Evolutionary conservation across 2,113 vertebrate species (phyloP).

Genomic region (Otocyon megalotis): DNA sequence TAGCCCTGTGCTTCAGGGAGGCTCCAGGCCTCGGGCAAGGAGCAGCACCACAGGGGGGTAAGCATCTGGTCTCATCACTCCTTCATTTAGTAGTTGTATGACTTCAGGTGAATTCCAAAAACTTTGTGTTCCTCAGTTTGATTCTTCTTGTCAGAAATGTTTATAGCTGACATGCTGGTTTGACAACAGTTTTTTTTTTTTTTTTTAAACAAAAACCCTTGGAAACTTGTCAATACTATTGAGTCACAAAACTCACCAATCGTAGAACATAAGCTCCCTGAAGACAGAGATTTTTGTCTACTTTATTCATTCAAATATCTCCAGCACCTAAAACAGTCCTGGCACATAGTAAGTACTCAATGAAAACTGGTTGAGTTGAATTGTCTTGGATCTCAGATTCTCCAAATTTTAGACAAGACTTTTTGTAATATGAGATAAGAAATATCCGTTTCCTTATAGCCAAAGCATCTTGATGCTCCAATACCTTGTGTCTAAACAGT

Average conservation of each 20-base stretch:
- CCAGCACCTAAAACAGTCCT: background rate
- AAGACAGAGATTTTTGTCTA: background rate
- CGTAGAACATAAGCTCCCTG: background rate
- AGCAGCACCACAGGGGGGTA: background rate
- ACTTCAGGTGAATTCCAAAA: background rate
- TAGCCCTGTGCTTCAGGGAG: background rate
- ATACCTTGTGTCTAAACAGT: background rate
- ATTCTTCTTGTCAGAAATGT: background rate
- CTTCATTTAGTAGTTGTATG: background rate
- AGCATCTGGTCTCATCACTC: background rate
- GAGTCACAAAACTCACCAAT: background rate
- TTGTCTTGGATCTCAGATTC: background rate
- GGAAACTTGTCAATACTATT: background rate
- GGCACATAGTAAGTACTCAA: background rate
- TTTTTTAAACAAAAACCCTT: background rate
- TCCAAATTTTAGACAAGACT: background rate
- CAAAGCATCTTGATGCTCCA: background rate
- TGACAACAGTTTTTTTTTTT: background rate
- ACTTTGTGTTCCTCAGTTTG: background rate
- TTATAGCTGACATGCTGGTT: background rate
- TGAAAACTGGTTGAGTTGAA: background rate
- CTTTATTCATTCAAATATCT: background rate
- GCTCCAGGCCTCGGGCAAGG: background rate
- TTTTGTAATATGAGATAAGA: background rate
- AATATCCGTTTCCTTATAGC: background rate